A percentile compares a stretch with the other conserved stretches of the same genome.
phyloP scores from a whole-genome alignment of 2,888 invertebrate genomes.

The Drepana falcataria region DNA sequence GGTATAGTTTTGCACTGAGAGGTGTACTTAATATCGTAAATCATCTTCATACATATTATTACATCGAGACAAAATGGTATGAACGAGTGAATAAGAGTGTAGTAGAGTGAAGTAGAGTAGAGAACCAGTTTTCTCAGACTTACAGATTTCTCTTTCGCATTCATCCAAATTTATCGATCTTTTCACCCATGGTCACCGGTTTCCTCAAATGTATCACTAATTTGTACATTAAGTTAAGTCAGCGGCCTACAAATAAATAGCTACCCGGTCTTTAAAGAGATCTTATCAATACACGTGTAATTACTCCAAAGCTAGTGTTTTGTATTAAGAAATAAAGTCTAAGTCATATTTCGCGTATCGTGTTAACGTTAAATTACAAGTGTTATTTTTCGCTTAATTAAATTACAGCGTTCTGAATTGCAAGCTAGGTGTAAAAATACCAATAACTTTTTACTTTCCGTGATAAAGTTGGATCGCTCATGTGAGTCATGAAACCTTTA shows the following conservation, averaged over 20 bases:
- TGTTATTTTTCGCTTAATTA: constrained; percentile 17
- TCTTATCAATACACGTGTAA: neutral
- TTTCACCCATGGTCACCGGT: no score
- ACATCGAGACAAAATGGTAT: no score
- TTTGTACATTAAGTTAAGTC: neutral
- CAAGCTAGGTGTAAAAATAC: constrained; percentile 3
- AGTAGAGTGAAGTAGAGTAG: no score
- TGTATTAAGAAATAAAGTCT: constrained; percentile 4
- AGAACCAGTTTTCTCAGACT: no score
- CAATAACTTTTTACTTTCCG: neutral
- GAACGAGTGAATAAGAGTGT: no score
- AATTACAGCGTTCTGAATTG: constrained; percentile 10
- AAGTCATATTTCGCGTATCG: constrained; percentile 26
- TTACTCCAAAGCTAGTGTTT: neutral
- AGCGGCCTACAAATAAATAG: neutral
- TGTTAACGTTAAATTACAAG: constrained; percentile 26
- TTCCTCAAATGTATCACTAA: neutral
- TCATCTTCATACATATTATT: no score
- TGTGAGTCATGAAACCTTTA: neutral
- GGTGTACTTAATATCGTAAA: no score
- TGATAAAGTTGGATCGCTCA: neutral
- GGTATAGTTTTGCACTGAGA: no score
- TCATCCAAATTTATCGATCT: no score
- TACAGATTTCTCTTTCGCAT: no score
- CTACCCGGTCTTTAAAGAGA: neutral